These are phyloP conservation scores for Atherinosoma microstoma DNA, from an alignment of 2,797 vertebrate species.

Conservation along the genomic window DNA sequence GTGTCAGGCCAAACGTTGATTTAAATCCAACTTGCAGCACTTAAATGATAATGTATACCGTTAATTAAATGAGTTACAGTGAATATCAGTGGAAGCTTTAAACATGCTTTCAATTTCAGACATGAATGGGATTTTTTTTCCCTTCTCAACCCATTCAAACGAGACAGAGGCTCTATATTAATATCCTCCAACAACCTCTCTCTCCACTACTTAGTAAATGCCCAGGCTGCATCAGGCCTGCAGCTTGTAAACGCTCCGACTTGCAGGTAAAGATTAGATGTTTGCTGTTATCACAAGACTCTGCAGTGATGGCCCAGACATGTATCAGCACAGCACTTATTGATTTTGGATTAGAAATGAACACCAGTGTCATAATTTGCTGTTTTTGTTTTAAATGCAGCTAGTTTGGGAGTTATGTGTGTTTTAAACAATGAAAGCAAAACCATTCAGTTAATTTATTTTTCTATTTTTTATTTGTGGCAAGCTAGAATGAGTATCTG, in stretches of 20 bases:
- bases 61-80: constrained; percentile 75
- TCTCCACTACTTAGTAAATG: constrained; percentile 16
- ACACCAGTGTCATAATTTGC: constrained; percentile 60
- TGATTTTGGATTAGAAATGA: constrained; percentile 64
- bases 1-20: constrained; percentile 73
- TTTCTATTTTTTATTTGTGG: not conserved
- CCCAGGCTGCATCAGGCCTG: not conserved
- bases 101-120: constrained; percentile 66
- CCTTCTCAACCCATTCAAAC: constrained; percentile 47
- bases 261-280: constrained; percentile 54
- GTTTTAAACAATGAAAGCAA: not conserved
- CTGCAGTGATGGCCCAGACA: constrained; percentile 2
- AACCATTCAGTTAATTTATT: not conserved
- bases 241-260: constrained; percentile 56
- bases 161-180: constrained; percentile 63
- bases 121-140: constrained; percentile 49
- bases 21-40: constrained; percentile 74
- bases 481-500: not conserved
- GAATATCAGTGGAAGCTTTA: constrained; percentile 63
- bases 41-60: constrained; percentile 71
- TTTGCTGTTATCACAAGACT: constrained; percentile 39
- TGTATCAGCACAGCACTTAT: constrained; percentile 33
- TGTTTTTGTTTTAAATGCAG: not conserved
- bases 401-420: not conserved
- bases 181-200: constrained; percentile 56